Evolutionary conservation across 2,113 vertebrate genomes (phyloP).

Genomic region (Nyctereutes procyonoides): DNA sequence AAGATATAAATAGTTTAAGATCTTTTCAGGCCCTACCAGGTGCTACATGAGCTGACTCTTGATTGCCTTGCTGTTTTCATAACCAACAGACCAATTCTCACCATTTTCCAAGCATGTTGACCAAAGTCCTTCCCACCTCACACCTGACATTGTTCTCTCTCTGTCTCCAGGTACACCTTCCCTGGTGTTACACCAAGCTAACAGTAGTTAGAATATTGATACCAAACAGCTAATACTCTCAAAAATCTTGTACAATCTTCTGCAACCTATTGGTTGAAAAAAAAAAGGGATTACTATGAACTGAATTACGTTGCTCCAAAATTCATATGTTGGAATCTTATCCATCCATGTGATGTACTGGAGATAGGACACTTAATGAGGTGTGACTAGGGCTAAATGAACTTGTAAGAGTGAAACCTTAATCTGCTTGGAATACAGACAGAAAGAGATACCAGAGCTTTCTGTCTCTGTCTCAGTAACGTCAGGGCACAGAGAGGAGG

Average conservation of each 20-base stretch:
- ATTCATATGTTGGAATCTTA: not conserved
- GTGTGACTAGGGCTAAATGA: not conserved
- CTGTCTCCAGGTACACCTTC: not conserved
- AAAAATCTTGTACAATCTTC: not conserved
- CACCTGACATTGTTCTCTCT: not conserved
- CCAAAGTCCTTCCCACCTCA: not conserved
- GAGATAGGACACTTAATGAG: not conserved
- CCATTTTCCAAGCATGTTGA: not conserved
- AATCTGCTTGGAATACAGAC: not conserved
- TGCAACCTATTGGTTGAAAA: not conserved
- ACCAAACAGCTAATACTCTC: not conserved
- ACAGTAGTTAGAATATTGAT: not conserved
- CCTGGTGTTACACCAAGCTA: not conserved
- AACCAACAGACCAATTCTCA: not conserved
- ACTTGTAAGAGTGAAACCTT: not conserved
- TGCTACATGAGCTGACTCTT: not conserved
- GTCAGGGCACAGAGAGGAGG: not conserved
- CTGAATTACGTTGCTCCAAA: not conserved
- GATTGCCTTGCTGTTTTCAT: not conserved
- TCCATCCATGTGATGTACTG: not conserved
- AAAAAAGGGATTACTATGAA: not conserved
- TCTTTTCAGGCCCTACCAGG: not conserved
- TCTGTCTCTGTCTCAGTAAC: not conserved
- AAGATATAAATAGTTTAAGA: not conserved
- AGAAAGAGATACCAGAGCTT: not conserved